A percentile compares a stretch with the other conserved stretches of the same genome.
These are phyloP conservation scores for Pipistrellus pipistrellus DNA, from an alignment of 2,797 vertebrate species.

Conservation along the genomic window DNA sequence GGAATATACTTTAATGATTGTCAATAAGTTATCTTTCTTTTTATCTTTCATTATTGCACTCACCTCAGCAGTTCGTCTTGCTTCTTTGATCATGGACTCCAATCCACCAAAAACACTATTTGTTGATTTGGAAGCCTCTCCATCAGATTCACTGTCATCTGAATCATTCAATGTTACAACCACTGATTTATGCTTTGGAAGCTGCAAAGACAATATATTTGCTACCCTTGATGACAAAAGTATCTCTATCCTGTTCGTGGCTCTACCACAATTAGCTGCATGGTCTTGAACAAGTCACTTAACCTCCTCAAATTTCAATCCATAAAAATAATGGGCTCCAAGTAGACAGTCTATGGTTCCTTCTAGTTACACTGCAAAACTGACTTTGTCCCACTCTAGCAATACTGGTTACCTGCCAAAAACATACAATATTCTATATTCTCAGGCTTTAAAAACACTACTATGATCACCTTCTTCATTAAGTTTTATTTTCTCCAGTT, in stretches of 20 bases:
- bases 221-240: constrained; percentile 33
- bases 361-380: neutral
- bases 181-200: constrained; percentile 97
- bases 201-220: constrained; percentile 87
- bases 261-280: neutral
- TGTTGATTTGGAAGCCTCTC: constrained; percentile 90
- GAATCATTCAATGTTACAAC: constrained; percentile 96
- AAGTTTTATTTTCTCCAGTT: constrained; percentile 58
- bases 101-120: constrained; percentile 94
- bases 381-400: neutral
- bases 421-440: constrained; percentile 33
- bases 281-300: constrained; percentile 2
- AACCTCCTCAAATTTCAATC: constrained; percentile 38
- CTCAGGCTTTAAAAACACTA: constrained; percentile 31
- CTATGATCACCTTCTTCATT: constrained; percentile 34
- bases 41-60: neutral
- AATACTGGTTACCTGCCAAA: neutral
- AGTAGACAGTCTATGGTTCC: neutral
- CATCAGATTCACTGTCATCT: constrained; percentile 97
- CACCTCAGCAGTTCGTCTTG: constrained; percentile 96
- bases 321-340: constrained; percentile 25
- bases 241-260: neutral
- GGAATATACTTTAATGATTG: neutral
- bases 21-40: neutral
- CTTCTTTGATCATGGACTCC: constrained; percentile 99